Evolutionary conservation across 2,113 vertebrate genomes (phyloP).

Genomic region (Euleptes europaea): DNA sequence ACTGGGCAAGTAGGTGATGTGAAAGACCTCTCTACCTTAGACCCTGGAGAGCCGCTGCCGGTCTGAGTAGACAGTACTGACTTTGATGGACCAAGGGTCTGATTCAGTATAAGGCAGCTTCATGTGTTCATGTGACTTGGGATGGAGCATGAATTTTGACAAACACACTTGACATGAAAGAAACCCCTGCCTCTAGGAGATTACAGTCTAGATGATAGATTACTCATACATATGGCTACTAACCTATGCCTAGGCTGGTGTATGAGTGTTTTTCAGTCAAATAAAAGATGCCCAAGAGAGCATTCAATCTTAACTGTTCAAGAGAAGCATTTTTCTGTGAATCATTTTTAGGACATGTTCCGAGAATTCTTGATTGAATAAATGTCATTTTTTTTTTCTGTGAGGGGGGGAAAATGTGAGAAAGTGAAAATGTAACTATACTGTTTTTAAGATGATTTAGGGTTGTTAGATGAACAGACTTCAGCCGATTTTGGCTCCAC

Average conservation of each 20-base stretch:
- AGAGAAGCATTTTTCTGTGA: constrained; percentile 14
- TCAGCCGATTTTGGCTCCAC: background rate
- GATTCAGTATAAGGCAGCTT: no score
- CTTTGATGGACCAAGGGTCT: no score
- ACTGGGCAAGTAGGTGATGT: no score
- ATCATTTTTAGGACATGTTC: constrained; percentile 15
- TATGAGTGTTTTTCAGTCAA: background rate
- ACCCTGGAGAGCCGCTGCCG: no score
- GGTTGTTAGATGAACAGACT: constrained; percentile 5
- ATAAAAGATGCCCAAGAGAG: constrained; percentile 1
- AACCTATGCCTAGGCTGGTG: background rate
- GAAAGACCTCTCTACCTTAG: no score
- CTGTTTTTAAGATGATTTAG: background rate
- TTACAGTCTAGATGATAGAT: background rate
- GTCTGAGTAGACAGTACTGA: no score
- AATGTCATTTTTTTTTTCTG: background rate
- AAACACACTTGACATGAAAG: background rate
- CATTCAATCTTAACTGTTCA: constrained; percentile 3
- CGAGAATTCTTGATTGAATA: constrained; percentile 14
- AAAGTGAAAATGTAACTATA: constrained; percentile 12
- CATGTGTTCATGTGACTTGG: no score
- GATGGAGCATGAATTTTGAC: background rate
- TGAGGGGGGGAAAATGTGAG: background rate
- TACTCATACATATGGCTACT: background rate
- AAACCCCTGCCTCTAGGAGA: background rate